These are phyloP conservation scores for Tortrix viridana DNA, from an alignment of 2,888 invertebrate species.

Conservation along the genomic window DNA sequence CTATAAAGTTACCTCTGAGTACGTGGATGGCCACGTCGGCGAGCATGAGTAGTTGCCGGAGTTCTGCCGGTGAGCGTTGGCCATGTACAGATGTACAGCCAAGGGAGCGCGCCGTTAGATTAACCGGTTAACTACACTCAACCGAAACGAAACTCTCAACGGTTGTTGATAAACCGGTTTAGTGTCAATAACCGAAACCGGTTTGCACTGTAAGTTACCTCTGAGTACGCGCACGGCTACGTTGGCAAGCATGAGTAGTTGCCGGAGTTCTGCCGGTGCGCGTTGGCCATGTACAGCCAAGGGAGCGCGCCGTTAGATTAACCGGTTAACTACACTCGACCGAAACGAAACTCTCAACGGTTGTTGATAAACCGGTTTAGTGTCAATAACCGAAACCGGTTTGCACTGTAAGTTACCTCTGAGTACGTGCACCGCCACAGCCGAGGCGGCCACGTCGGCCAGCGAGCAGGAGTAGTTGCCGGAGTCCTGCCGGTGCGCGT, in stretches of 20 bases:
- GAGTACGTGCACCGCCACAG: conserved; percentile 90
- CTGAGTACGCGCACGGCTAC: conserved; percentile 91
- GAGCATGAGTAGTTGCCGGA: conserved; percentile 92
- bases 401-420: conserved; percentile 84
- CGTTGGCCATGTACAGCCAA: conserved; percentile 91
- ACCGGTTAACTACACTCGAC: too few species aligned
- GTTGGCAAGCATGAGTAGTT: conserved; percentile 91
- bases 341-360: too few species aligned
- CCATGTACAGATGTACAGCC: too few species aligned
- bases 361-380: too few species aligned
- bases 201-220: conserved; percentile 83
- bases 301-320: conserved; percentile 88
- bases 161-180: too few species aligned
- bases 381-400: too few species aligned
- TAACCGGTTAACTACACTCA: too few species aligned
- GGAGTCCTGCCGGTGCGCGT: conserved; percentile 90
- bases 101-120: too few species aligned
- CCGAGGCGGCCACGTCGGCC: conserved; percentile 88
- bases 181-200: too few species aligned
- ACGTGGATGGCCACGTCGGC: conserved; percentile 90
- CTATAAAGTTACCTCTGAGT: conserved; percentile 86
- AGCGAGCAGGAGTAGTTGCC: conserved; percentile 92
- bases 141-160: too few species aligned
- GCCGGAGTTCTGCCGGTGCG: conserved; percentile 90
- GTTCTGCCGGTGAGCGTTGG: too few species aligned